Conservation (phyloP, 2,797 vertebrate genomes). For the Rhinichthys osculus region DNA sequence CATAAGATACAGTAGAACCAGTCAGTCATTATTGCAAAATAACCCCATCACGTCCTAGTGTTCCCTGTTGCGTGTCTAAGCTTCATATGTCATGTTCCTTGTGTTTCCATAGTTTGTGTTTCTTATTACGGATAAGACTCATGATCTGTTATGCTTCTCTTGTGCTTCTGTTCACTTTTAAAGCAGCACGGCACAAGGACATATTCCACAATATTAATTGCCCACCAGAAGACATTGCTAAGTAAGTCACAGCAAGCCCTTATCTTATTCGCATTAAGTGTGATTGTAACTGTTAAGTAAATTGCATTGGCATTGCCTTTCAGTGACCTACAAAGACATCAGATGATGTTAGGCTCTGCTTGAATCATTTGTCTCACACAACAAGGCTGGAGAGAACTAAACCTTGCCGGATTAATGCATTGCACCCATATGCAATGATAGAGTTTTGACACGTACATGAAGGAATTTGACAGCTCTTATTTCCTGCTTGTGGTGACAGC, state of each 20-base stretch:
- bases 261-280: not conserved
- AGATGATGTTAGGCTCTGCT: conserved; percentile 15
- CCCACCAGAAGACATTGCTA: not conserved
- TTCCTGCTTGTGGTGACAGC: conserved; percentile 39
- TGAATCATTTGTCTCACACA: conserved; percentile 34
- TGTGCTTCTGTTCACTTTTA: not conserved
- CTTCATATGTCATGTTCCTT: not conserved
- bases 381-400: not conserved
- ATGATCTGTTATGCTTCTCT: not conserved
- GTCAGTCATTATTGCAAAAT: not conserved
- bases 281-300: not conserved
- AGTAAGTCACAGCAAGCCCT: conserved; percentile 9
- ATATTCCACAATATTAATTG: not conserved
- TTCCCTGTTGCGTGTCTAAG: not conserved
- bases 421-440: conserved; percentile 3
- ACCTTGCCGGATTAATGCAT: conserved; percentile 26
- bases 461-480: conserved; percentile 28
- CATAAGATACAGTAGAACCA: not conserved
- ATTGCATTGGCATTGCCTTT: conserved; percentile 20
- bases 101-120: not conserved
- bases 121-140: not conserved
- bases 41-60: no score
- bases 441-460: conserved; percentile 39
- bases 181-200: not conserved
- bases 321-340: conserved; percentile 27